Conservation (phyloP, 2,888 invertebrate species). For the Notodonta dromedarius region DNA sequence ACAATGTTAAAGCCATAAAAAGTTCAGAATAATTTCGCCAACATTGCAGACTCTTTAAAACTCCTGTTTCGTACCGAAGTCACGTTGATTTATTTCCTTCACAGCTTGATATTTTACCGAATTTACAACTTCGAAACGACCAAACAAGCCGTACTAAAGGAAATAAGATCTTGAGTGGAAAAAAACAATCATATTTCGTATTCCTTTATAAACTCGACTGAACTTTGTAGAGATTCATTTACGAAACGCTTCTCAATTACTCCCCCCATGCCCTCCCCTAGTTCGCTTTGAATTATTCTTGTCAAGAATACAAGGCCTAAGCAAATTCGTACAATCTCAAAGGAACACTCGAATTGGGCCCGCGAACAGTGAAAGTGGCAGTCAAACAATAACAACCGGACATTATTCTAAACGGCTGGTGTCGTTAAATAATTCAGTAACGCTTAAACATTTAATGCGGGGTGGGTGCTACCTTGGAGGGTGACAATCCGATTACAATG, state of each 20-base stretch:
- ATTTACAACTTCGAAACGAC: constrained; percentile 38
- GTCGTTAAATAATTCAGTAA: constrained; percentile 54
- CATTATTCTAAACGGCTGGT: constrained; percentile 49
- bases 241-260: constrained; percentile 36
- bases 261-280: constrained; percentile 7
- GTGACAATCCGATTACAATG: constrained; percentile 57
- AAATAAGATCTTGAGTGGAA: constrained; percentile 33
- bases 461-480: constrained; percentile 24
- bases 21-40: background rate
- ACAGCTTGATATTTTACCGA: constrained; percentile 11
- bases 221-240: constrained; percentile 40
- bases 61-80: background rate
- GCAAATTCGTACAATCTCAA: constrained; percentile 33
- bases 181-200: constrained; percentile 38
- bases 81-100: constrained; percentile 1
- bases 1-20: too few species aligned
- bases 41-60: background rate
- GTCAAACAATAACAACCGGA: constrained; percentile 50
- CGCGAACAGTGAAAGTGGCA: constrained; percentile 34
- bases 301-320: constrained; percentile 34
- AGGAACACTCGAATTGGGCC: constrained; percentile 31
- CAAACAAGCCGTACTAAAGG: constrained; percentile 29
- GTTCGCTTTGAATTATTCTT: constrained; percentile 31
- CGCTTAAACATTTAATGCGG: constrained; percentile 30
- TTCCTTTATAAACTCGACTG: constrained; percentile 41